Conservation (phyloP, 2,797 vertebrate species). For the Helarctos malayanus region DNA sequence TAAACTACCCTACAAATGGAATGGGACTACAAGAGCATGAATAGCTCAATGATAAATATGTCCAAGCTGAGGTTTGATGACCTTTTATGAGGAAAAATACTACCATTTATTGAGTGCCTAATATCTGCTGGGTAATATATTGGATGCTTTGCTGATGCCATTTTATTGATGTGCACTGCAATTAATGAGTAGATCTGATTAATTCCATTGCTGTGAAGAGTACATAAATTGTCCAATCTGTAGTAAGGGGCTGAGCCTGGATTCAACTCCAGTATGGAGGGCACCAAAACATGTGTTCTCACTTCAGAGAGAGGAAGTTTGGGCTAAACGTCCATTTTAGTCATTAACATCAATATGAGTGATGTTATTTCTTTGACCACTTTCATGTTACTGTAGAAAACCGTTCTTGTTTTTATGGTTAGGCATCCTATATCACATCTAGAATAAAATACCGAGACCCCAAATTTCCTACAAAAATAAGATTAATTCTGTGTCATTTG, state of each 20-base stretch:
- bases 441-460: background rate
- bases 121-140: background rate
- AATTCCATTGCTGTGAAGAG: background rate
- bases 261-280: background rate
- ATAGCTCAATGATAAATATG: background rate
- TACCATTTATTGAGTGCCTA: background rate
- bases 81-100: background rate
- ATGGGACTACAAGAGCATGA: background rate
- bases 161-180: constrained; percentile 22
- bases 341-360: background rate
- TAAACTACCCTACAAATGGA: background rate
- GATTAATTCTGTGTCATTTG: constrained; percentile 22
- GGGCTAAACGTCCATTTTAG: background rate
- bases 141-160: background rate
- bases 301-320: background rate
- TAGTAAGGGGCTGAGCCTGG: background rate
- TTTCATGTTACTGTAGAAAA: background rate
- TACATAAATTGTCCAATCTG: background rate
- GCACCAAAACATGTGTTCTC: background rate
- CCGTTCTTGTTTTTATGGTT: background rate
- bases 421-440: background rate
- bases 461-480: background rate
- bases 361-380: background rate
- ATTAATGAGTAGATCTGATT: background rate
- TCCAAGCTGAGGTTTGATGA: background rate